Conservation (phyloP, 2,888 invertebrate genomes). For the Thysanoteuthis rhombus region DNA sequence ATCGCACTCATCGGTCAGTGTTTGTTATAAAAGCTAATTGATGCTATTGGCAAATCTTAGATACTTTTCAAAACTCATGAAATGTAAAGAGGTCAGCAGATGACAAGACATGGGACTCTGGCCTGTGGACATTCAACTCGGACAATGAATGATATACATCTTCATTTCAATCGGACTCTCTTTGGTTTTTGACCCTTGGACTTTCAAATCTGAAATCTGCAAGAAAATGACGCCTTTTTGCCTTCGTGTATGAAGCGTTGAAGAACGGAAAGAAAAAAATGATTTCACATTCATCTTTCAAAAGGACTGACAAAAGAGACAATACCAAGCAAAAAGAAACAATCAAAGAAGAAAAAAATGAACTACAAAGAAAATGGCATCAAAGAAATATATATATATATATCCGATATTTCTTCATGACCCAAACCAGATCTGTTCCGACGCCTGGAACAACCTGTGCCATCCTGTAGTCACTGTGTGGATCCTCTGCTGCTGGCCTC, state of each 20-base stretch:
- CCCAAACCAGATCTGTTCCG: not conserved
- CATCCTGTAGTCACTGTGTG: not conserved
- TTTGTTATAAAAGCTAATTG: not conserved
- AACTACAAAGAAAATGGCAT: too few species aligned
- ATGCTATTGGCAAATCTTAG: not conserved
- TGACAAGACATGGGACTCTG: not conserved
- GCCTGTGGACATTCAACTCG: not conserved
- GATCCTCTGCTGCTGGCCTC: conserved; percentile 12
- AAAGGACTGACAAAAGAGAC: not conserved
- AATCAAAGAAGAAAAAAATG: too few species aligned
- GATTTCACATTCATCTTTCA: not conserved
- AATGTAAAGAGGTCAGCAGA: conserved; percentile 12
- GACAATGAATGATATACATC: not conserved
- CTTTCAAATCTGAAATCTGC: not conserved
- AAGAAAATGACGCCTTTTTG: not conserved
- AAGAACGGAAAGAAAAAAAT: not conserved
- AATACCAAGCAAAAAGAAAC: not conserved
- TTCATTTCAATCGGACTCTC: not conserved
- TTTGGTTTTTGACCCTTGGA: not conserved
- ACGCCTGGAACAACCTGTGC: not conserved
- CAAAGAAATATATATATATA: too few species aligned
- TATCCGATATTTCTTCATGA: too few species aligned
- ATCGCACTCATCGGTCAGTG: not conserved
- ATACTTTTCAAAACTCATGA: not conserved
- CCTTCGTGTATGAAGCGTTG: not conserved